A percentile compares a stretch with the other conserved stretches of the same genome.
phyloP scores from a whole-genome alignment of 2,113 vertebrate species.

The Corythornis cristatus region DNA sequence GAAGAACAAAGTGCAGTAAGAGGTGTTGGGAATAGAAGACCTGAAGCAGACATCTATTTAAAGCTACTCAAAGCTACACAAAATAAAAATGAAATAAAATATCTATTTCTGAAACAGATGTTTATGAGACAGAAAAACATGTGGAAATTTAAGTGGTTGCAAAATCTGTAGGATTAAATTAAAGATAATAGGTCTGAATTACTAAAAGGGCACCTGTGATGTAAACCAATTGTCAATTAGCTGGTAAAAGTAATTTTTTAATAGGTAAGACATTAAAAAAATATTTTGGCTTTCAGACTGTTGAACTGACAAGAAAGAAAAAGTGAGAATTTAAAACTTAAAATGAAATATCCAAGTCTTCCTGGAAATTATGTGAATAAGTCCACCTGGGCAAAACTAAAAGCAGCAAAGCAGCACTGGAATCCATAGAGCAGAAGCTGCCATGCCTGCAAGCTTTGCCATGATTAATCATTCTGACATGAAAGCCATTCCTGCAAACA shows the following conservation, averaged over 20 bases:
- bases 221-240: not conserved
- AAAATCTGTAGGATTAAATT: not conserved
- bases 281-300: not conserved
- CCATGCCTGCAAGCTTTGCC: not conserved
- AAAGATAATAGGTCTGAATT: slow-evolving; percentile 4
- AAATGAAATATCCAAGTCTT: not conserved
- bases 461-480: not conserved
- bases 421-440: not conserved
- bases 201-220: not conserved
- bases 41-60: slow-evolving; percentile 9
- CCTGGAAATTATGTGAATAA: not conserved
- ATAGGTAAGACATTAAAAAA: not conserved
- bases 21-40: not conserved
- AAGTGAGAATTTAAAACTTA: not conserved
- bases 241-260: slow-evolving; percentile 2
- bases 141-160: slow-evolving; percentile 1
- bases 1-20: not conserved
- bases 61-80: not conserved
- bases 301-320: not conserved
- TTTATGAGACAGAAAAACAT: slow-evolving; percentile 20
- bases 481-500: not conserved
- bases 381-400: not conserved
- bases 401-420: not conserved
- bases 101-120: slow-evolving; percentile 35
- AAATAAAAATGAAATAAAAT: slow-evolving; percentile 47